Percentiles rank a stretch among this genome's conserved stretches.
Evolutionary conservation across 1,140 invertebrate species (phyloP).

Genomic region (Drosophila orena): DNA sequence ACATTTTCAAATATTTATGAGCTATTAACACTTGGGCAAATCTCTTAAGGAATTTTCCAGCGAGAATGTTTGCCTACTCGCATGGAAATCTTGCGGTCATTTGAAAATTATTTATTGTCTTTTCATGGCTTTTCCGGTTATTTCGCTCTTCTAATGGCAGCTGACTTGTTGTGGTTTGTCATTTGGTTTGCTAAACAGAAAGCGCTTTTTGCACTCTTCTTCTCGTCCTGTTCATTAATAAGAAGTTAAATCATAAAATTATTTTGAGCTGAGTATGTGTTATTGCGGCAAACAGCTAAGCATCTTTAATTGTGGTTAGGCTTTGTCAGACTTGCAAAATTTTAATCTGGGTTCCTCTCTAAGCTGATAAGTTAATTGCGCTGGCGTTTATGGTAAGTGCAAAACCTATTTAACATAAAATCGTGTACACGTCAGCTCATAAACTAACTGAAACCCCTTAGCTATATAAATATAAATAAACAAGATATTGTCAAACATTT

Average conservation of each 20-base stretch:
- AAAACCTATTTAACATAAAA: no score
- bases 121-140: conserved; percentile 48
- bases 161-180: conserved; percentile 34
- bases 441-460: no score
- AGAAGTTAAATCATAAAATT: conserved; percentile 42
- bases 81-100: conserved; percentile 29
- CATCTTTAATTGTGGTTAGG: conserved; percentile 19
- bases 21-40: conserved; percentile 79
- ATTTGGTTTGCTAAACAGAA: conserved; percentile 24
- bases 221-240: conserved; percentile 24
- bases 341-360: neutral
- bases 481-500: no score
- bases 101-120: conserved; percentile 52
- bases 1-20: conserved; percentile 83
- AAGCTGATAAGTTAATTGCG: conserved; percentile 4
- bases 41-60: conserved; percentile 46
- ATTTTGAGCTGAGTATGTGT: conserved; percentile 4
- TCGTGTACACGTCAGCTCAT: no score
- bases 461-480: no score
- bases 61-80: conserved; percentile 41
- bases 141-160: conserved; percentile 41
- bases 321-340: conserved; percentile 19
- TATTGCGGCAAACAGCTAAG: conserved; percentile 7
- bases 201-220: conserved; percentile 1
- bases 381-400: neutral